Conservation (phyloP, 2,113 vertebrate species). For the Dendropsophus ebraccatus region DNA sequence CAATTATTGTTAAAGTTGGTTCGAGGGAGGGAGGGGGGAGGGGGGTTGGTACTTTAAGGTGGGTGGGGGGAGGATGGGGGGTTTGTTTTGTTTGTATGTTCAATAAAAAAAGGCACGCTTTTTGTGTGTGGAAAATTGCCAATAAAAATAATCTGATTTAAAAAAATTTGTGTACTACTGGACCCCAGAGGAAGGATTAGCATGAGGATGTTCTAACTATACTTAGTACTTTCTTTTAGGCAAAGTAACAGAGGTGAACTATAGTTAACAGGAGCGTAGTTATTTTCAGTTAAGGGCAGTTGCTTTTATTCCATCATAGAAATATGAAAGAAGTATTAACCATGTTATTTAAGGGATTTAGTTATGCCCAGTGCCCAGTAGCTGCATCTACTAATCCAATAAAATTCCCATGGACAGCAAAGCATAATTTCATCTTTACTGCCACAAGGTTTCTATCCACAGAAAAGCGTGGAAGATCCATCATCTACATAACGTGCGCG, state of each 20-base stretch:
- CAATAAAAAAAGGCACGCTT: too few species aligned
- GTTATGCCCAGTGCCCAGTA: not conserved
- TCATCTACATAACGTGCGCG: not conserved
- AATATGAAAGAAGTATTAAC: not conserved
- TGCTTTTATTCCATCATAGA: not conserved
- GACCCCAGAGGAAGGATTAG: not conserved
- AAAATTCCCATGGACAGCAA: not conserved
- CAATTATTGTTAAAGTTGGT: too few species aligned
- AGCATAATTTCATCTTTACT: not conserved
- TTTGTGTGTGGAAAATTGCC: too few species aligned
- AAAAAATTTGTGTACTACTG: not conserved
- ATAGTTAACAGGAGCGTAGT: constrained; percentile 4
- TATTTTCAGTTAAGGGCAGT: not conserved
- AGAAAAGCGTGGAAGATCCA: not conserved
- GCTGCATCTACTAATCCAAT: not conserved
- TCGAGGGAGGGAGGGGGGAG: too few species aligned
- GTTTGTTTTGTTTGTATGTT: too few species aligned
- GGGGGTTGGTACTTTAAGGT: too few species aligned
- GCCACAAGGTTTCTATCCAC: not conserved
- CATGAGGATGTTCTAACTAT: not conserved
- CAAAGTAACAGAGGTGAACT: not conserved
- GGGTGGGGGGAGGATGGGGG: too few species aligned
- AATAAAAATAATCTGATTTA: too few species aligned
- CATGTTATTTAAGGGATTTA: not conserved
- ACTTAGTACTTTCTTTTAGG: not conserved